Base-by-base conservation (phyloP, 2,888 invertebrate genomes). In the Archips crataeganus region DNA sequence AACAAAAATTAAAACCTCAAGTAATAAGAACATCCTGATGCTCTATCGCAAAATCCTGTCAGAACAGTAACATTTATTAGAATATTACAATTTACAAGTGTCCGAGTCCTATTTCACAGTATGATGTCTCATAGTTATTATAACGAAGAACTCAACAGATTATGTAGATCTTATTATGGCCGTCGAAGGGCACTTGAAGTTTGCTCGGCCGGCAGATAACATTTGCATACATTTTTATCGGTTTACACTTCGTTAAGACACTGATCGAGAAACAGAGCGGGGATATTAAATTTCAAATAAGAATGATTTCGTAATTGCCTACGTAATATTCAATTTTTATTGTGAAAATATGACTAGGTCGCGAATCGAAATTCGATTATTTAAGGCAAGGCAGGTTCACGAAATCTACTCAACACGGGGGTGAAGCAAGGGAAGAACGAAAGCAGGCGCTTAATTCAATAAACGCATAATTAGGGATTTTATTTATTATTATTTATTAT, bases 121-220 rank as follows among this genome's bases (percentile, higher is more conserved):
- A 60, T 11, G 13, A 15, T 32, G 15, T 34, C 32, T 51, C 6
- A 45, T 45, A 9, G 57, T 23, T 57, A 15, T n/a, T 13, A 10
- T 36, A 32, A 11, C 60, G 63, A 47, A 47, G 63, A 23, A 15
- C 8, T 45, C 60, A 15, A 32, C 13, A 66, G 61, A 70, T 70
- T 66, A 71, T 70, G 74, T 66, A 71, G 66, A 71, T 71, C 57
- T 23, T 68, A 54, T 68, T 42, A 68, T n/a, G 11, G 51, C 32
- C 66, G 3, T 47, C 63, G 34, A 75, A 71, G 60, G 60, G 74
- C 72, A 59, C 63, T 70, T 67, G 67, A 75, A 78, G 74, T 79
- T 77, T 72, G 72, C 65, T 74, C 75, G 68, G 76, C 75, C 75
- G 68, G 76, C 75, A 75, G 75, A 79, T 77, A 79, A 77, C 75